phyloP scores from a whole-genome alignment of 2,888 invertebrate species.

The Crocallis elinguaria region DNA sequence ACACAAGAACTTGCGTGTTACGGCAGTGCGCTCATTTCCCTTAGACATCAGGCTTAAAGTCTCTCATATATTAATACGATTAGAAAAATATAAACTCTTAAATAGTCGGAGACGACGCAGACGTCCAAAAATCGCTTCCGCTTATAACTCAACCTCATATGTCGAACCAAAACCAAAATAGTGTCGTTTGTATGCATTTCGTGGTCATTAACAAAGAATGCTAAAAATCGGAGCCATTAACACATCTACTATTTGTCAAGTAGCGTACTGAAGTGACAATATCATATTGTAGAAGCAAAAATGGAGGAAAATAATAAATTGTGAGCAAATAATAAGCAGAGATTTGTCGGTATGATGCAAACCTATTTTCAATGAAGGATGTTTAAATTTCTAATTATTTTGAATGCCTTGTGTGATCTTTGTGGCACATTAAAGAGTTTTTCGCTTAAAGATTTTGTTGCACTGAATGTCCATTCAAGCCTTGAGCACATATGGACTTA shows the following conservation, averaged over 20 bases:
- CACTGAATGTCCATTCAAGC: neutral
- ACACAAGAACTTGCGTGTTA: no score
- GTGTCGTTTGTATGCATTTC: conserved; percentile 56
- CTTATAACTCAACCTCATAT: conserved; percentile 24
- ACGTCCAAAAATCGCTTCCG: conserved; percentile 28
- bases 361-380: conserved; percentile 14
- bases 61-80: neutral
- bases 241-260: conserved; percentile 36
- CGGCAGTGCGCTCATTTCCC: no score
- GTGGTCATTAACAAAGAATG: conserved; percentile 62
- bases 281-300: conserved; percentile 25
- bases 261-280: conserved; percentile 25
- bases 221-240: conserved; percentile 53
- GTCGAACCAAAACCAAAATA: conserved; percentile 44
- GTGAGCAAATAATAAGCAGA: conserved; percentile 14
- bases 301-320: conserved; percentile 20
- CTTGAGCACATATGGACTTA: neutral
- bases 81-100: neutral
- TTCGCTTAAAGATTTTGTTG: conserved; percentile 4
- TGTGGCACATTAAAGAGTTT: conserved; percentile 2
- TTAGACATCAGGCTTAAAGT: no score
- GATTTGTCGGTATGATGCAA: conserved; percentile 5
- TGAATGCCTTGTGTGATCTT: conserved; percentile 16
- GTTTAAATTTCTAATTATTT: conserved; percentile 15
- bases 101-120: no score